Base-by-base conservation (phyloP, 2,113 vertebrate genomes). In the Zosterops hypoxanthus region DNA sequence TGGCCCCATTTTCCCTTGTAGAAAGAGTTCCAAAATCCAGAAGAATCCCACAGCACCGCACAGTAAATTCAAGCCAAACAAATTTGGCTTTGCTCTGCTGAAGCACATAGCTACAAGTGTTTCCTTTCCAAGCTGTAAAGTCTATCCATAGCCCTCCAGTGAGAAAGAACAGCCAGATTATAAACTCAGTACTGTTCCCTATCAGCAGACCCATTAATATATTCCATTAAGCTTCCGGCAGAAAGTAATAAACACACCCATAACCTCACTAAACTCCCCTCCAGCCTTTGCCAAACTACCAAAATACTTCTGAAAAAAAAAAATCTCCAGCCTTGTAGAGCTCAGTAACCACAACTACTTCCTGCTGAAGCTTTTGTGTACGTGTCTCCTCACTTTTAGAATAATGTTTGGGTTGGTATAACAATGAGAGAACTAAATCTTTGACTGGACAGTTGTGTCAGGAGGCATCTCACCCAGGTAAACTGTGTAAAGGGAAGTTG, bases 21-120 rank as follows among this genome's bases (percentile, higher is more conserved):
- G 52, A 61, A 80, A 61, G 19, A 64, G 68, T 34, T 88, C 83
- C 41, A 53, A 46, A 47, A 82, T 31, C 34, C 50, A 16, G 47
- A 83, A 72, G 31, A 78, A 78, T 76, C 83, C 72, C 49, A 73
- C 9, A 94, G 66, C 71, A 39, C 41, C 23, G 1, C 70, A 47
- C 47, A 57, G 63, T 42, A 83, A 41, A 77, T 75, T 87, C 52
- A 82, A 83, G 87, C 90, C 88, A 93, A 91, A 71, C 33, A 85
- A 36, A 42, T 77, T 92, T 95, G 86, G 44, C 47, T 92, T 92
- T 92, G 60, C 56, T 97, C 73, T 71, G 61, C 77, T 89, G 73
- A 76, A 91, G 52, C 57, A 76, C 65, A 39, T 33, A 70, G 79
- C 84, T 95, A 72, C 57, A 64, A 63, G 64, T 33, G 19, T 68